phyloP scores from a whole-genome alignment of 2,113 vertebrate species.

The Gasterosteus nipponicus region DNA sequence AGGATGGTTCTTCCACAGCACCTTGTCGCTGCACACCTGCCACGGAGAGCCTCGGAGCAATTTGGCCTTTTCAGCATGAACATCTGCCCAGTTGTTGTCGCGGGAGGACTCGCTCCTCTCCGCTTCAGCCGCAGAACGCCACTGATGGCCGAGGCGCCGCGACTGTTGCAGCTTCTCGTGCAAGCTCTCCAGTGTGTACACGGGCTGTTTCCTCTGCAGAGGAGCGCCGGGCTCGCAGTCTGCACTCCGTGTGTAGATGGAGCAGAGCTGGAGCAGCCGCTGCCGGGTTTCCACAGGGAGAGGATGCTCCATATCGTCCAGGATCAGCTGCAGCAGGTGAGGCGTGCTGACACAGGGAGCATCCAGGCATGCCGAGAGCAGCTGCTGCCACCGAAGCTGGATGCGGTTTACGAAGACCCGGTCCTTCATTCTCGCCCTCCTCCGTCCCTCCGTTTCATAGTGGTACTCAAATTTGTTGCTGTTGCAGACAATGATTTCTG shows the following conservation, averaged over 20 bases:
- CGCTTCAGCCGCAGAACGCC: slow-evolving; percentile 17
- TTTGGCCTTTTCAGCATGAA: slow-evolving; percentile 81
- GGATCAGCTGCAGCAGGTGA: slow-evolving; percentile 88
- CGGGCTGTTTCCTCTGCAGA: slow-evolving; percentile 71
- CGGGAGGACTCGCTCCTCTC: slow-evolving; percentile 68
- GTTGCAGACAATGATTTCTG: slow-evolving; percentile 87
- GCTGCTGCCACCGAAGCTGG: slow-evolving; percentile 86
- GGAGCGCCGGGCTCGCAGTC: slow-evolving; percentile 20
- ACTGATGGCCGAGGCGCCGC: slow-evolving; percentile 35
- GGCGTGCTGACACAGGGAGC: slow-evolving; percentile 89
- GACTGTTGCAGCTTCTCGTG: slow-evolving; percentile 79
- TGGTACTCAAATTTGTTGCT: slow-evolving; percentile 72
- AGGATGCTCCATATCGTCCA: slow-evolving; percentile 88
- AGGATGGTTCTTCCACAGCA: slow-evolving; percentile 87
- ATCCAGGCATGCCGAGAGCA: slow-evolving; percentile 88
- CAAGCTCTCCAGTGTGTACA: slow-evolving; percentile 91
- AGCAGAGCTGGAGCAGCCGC: slow-evolving; percentile 87
- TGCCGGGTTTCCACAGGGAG: slow-evolving; percentile 83
- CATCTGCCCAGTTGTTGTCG: slow-evolving; percentile 68
- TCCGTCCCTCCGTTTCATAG: slow-evolving; percentile 74
- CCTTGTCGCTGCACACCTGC: slow-evolving; percentile 87
- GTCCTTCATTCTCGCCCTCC: slow-evolving; percentile 77
- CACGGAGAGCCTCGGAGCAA: slow-evolving; percentile 87
- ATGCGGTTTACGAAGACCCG: slow-evolving; percentile 83
- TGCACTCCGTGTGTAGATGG: slow-evolving; percentile 89